phyloP scores from a whole-genome alignment of 1,140 invertebrate genomes.

The Sogatella furcifera region DNA sequence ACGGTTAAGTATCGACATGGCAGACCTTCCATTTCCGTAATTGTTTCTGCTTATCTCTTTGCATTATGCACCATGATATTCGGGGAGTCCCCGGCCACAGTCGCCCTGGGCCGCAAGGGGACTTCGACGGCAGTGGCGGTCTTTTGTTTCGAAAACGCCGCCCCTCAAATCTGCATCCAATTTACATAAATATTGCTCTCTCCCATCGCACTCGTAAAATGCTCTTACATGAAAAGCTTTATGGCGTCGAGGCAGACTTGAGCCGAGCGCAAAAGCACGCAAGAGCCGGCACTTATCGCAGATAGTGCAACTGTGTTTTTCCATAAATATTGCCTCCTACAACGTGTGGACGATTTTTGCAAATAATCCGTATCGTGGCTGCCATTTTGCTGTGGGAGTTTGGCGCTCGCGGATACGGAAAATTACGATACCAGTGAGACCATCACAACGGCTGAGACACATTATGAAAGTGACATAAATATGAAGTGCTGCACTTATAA shows the following conservation, averaged over 20 bases:
- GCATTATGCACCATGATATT: not conserved
- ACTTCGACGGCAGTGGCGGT: not conserved
- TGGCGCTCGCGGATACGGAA: too few relatives aligned
- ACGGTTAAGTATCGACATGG: not conserved
- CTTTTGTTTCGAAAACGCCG: not conserved
- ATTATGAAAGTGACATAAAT: too few relatives aligned
- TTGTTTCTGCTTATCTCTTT: not conserved
- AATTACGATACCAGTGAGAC: too few relatives aligned
- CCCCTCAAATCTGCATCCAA: constrained; percentile 3
- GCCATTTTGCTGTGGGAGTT: too few relatives aligned
- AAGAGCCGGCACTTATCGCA: not conserved
- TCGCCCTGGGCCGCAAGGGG: not conserved
- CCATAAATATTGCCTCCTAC: too few relatives aligned
- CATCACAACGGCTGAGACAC: too few relatives aligned
- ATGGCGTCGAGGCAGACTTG: not conserved
- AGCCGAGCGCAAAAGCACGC: not conserved
- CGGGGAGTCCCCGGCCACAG: not conserved
- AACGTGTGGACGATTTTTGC: too few relatives aligned
- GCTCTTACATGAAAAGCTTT: not conserved
- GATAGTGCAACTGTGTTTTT: not conserved
- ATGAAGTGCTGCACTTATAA: too few relatives aligned
- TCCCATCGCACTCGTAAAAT: not conserved
- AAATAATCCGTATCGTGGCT: too few relatives aligned
- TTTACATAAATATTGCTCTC: constrained; percentile 2
- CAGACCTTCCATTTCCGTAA: not conserved